A percentile compares a stretch with the other conserved stretches of the same genome.
phyloP scores from a whole-genome alignment of 64 coral and sea anemone genomes.

The Porites australiensis region DNA sequence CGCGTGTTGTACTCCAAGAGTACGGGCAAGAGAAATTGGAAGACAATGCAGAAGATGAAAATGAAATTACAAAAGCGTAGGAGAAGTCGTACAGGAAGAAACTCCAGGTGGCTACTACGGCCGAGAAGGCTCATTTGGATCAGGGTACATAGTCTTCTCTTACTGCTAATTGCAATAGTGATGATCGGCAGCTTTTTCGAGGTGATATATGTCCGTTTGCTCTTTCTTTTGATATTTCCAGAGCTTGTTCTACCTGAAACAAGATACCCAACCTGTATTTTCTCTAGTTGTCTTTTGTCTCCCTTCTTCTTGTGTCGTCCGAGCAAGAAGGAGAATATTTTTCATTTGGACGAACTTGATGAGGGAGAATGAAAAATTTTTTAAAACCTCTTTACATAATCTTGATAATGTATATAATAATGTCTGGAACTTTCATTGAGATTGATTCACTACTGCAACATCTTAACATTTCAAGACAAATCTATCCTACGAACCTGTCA shows the following conservation, averaged over 20 bases:
- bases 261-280: slow-evolving; percentile 2
- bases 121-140: background rate
- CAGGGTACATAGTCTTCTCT: background rate
- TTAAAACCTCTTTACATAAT: too few species aligned
- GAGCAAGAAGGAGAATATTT: too few species aligned
- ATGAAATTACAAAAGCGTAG: background rate
- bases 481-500: too few species aligned
- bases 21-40: background rate
- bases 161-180: background rate
- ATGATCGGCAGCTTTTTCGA: background rate
- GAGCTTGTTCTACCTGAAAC: slow-evolving; percentile 3
- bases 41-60: background rate
- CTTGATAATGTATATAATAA: too few species aligned
- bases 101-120: background rate
- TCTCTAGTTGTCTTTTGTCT: background rate
- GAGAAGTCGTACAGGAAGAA: background rate
- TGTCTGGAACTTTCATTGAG: too few species aligned
- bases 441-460: too few species aligned
- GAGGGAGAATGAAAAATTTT: background rate
- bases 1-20: background rate
- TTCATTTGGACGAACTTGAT: background rate
- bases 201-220: background rate
- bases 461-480: too few species aligned
- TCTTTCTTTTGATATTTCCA: background rate
- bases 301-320: too few species aligned